Base-by-base conservation (phyloP, 2,113 vertebrate species). In the Ibidorhyncha struthersii region DNA sequence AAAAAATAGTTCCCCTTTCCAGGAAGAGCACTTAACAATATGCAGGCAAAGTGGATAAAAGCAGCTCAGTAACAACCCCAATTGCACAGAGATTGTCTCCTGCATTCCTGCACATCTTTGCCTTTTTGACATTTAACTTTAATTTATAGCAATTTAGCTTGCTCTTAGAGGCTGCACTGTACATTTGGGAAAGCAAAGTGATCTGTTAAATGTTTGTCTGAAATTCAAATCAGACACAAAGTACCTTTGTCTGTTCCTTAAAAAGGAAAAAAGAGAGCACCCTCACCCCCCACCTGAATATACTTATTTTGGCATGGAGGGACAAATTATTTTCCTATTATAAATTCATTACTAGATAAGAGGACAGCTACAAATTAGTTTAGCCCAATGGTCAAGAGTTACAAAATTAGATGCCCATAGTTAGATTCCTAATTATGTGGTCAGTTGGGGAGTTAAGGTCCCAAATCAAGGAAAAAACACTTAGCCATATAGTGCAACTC, bases 41-140 rank as follows among this genome's bases (percentile, higher is more conserved):
- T 82, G 81, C 94, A 93, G 95, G 96, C 95, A 96, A 96, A 97
- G 94, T 96, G 94, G 85, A 95, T 97, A 97, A 97, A 96, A 98
- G 96, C 94, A 93, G 93, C 89, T 97, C 92, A 1, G 74, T 94
- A 92, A 93, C 87, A 92, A 82, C 91, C 88, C 85, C 89, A 62
- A 90, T 85, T 96, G 91, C 77, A 73, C 41, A 26, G 81, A 97
- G 86, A 96, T 96, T 94, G 95, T 95, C 96, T 97, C 81, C 55
- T 76, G 91, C 83, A 92, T 96, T 95, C 93, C 94, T 96, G 95
- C 78, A 95, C 89, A 89, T 96, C 95, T 87, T 95, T 95, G 96
- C 94, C 96, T 95, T 97, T 97, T 98, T 97, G 96, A 97, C 96
- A 97, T 98, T 97, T 97, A 96, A 96, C 95, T 97, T 98, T 97